These are phyloP conservation scores for western clawed frog (Xenopus tropicalis) DNA, from an alignment of 2,113 vertebrate species.

Conservation along the genomic window UCB_Xtro_10.0 CM004444.2:55647501-55648000, in stretches of 20 bases:
- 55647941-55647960: too few species aligned
- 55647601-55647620: conserved; percentile 62
- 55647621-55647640: conserved; percentile 83
- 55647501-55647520: conserved; percentile 10
- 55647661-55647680: conserved; percentile 74
- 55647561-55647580: conserved; percentile 39
- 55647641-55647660: conserved; percentile 71
- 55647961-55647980: too few species aligned
- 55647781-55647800: conserved; percentile 16
- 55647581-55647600: conserved; percentile 68
- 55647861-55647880: too few species aligned
- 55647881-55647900: too few species aligned
- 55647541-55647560: neutral
- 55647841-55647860: neutral
- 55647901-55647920: too few species aligned
- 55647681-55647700: conserved; percentile 64
- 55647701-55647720: conserved; percentile 66
- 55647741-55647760: conserved; percentile 52
- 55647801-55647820: neutral
- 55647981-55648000: too few species aligned
- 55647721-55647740: conserved; percentile 74
- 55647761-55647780: conserved; percentile 55
- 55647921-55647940: too few species aligned
- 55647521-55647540: neutral
- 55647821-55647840: conserved; percentile 20